Base-by-base conservation (phyloP, 2,888 invertebrate species). In the Hoplodrina blanda region DNA sequence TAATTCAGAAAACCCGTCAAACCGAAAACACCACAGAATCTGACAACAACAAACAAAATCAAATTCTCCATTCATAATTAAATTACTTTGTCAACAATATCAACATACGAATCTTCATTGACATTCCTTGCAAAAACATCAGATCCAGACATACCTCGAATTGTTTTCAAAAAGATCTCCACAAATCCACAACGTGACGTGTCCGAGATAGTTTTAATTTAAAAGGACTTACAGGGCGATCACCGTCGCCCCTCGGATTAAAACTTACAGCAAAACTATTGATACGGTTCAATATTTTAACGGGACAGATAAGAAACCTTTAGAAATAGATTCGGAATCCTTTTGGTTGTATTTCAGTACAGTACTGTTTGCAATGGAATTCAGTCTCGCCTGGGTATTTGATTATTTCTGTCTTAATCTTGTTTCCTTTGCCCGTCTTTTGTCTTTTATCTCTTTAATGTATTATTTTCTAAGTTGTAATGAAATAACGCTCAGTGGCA, bases 121-220 rank as follows among this genome's bases (percentile, higher is more conserved):
- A 30, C 55, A 67, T 81, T 76, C 46, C 44, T 64, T 41, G n/a
- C 20, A 61, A 66, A 65, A 73, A 65, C 57, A 52, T 69, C 20
- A 53, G 20, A 59, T 15, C 53, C 52, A 82, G 62, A 63, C 63
- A 52, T 70, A 52, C 54, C 44, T 57, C 11, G 65, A 59, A 67
- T 73, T 76, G 61, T 77, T 81, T 75, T 72, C 15, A 46, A 57
- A 33, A 46, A 75, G 80, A 84, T 80, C 77, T 78, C 69, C 66
- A 78, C 69, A 76, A 85, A 82, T 85, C 71, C 80, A 19, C 67
- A 68, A 60, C 68, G 75, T 78, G 73, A 81, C 78, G 80, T 82
- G 72, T 74, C 37, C 15, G 30, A 69, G 54, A 68, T 73, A 70
- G 78, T 84, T 91, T 90, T 88, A 87, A 90, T 91, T 88, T 90